Evolutionary conservation across 2,888 invertebrate genomes (phyloP).

Genomic region (Corythucha ciliata): DNA sequence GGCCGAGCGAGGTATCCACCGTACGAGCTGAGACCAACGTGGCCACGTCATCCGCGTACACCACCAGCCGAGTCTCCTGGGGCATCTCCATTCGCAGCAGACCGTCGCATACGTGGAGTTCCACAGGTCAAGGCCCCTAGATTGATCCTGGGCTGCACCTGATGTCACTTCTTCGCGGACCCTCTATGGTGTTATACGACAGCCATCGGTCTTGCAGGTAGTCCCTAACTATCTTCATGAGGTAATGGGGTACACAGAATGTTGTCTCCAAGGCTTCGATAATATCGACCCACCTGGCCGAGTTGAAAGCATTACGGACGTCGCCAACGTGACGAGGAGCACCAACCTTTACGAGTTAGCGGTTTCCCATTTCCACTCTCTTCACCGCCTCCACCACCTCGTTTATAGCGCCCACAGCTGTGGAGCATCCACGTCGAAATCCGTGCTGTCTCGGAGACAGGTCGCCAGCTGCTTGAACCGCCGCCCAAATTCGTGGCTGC

Average conservation of each 20-base stretch:
- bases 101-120: constrained; percentile 32
- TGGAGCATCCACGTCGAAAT: constrained; percentile 30
- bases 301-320: constrained; percentile 32
- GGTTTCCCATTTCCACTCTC: neutral
- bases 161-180: no score
- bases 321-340: constrained; percentile 23
- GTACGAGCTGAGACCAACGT: constrained; percentile 5
- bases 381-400: constrained; percentile 22
- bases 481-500: constrained; percentile 32
- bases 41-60: constrained; percentile 19
- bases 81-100: constrained; percentile 15
- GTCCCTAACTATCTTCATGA: constrained; percentile 27
- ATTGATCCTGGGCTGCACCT: constrained; percentile 31
- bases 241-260: constrained; percentile 25
- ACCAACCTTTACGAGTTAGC: neutral
- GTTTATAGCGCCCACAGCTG: constrained; percentile 25
- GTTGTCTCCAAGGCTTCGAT: constrained; percentile 23
- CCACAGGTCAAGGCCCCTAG: constrained; percentile 32
- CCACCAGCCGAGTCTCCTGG: constrained; percentile 1
- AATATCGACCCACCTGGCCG: constrained; percentile 29
- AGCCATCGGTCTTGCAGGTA: constrained; percentile 31
- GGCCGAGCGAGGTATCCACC: no score
- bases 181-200: constrained; percentile 28
- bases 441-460: constrained; percentile 30
- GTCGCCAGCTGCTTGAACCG: constrained; percentile 21